Conservation (phyloP, 2,888 invertebrate species). For the Boloria euphrosyne region DNA sequence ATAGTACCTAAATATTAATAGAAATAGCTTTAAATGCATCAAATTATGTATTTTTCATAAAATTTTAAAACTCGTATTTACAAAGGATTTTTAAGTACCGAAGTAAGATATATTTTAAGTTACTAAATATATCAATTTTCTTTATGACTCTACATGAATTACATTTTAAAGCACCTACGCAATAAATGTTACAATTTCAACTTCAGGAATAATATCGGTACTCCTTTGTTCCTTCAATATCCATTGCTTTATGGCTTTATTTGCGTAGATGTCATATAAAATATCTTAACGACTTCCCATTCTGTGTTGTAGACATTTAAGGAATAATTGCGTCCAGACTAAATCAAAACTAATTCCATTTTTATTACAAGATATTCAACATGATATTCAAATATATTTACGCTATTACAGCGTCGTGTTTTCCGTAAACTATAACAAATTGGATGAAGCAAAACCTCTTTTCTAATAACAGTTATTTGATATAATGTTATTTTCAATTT, state of each 20-base stretch:
- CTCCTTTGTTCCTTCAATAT: conserved; percentile 46
- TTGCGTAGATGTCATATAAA: conserved; percentile 51
- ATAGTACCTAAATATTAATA: too few species aligned
- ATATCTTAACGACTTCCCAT: conserved; percentile 50
- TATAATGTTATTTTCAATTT: too few species aligned
- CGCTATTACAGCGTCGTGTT: too few species aligned
- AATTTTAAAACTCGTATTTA: too few species aligned
- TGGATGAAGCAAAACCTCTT: too few species aligned
- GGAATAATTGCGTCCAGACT: neutral
- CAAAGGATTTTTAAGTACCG: too few species aligned
- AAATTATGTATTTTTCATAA: too few species aligned
- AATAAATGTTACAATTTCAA: conserved; percentile 21
- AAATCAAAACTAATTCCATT: conserved; percentile 4
- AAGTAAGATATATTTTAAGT: neutral
- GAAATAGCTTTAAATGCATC: too few species aligned
- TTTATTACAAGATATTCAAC: neutral
- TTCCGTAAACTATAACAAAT: too few species aligned
- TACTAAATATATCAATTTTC: neutral
- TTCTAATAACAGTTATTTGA: too few species aligned
- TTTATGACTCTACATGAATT: conserved; percentile 16
- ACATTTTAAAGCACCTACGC: conserved; percentile 28
- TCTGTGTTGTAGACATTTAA: conserved; percentile 2
- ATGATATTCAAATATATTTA: too few species aligned
- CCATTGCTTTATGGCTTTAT: conserved; percentile 50
- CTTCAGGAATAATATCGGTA: conserved; percentile 31